These are phyloP conservation scores for Caenorhabditis imperialis DNA, from an alignment of 2,888 invertebrate species.

Conservation along the genomic window DNA sequence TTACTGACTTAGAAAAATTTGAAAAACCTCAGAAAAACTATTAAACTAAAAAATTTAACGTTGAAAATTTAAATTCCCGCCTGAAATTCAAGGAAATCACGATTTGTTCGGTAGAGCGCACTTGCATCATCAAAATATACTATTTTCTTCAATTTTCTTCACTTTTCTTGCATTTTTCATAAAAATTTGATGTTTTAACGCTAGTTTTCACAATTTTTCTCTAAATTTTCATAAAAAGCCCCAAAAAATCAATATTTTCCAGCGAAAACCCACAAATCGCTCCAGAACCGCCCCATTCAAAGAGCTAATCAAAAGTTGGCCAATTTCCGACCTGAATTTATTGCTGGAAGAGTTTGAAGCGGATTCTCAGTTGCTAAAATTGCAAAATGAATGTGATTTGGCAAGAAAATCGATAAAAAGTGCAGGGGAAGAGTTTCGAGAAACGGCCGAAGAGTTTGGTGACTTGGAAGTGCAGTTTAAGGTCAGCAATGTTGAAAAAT, in stretches of 20 bases:
- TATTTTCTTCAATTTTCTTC: too few species aligned
- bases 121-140: too few species aligned
- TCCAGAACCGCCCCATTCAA: slow-evolving; percentile 41
- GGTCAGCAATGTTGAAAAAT: too few species aligned
- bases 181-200: too few species aligned
- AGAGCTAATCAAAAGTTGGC: slow-evolving; percentile 63
- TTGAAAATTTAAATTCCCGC: too few species aligned
- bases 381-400: slow-evolving; percentile 38
- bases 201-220: too few species aligned
- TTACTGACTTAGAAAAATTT: too few species aligned
- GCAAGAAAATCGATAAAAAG: slow-evolving; percentile 18
- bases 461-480: slow-evolving; percentile 18
- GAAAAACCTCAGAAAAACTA: too few species aligned
- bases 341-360: slow-evolving; percentile 55
- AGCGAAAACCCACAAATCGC: slow-evolving; percentile 29
- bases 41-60: too few species aligned
- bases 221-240: neutral
- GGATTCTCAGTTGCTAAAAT: slow-evolving; percentile 28
- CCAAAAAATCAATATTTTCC: slow-evolving; percentile 4
- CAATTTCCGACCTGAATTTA: slow-evolving; percentile 27
- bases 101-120: too few species aligned
- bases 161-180: too few species aligned
- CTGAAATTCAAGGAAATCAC: too few species aligned
- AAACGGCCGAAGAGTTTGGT: neutral
- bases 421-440: slow-evolving; percentile 3